A percentile compares a stretch with the other conserved stretches of the same genome.
phyloP scores from a whole-genome alignment of 1,140 invertebrate genomes.

The Drosophila rhopaloa region DNA sequence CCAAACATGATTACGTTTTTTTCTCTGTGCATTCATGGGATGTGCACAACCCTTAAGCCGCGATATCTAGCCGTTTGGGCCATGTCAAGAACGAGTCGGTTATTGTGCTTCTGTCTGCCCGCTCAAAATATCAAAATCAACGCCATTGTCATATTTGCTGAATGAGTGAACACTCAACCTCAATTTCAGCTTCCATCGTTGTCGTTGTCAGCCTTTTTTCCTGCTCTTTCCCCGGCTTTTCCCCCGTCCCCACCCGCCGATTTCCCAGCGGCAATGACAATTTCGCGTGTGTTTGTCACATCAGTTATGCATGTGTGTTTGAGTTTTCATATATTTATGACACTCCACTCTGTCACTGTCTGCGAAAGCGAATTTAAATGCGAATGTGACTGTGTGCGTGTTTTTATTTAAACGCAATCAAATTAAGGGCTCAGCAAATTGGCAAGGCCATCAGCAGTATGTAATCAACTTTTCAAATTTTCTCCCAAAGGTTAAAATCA shows the following conservation, averaged over 20 bases:
- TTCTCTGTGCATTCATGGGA: conserved; percentile 6
- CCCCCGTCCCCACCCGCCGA: conserved; percentile 15
- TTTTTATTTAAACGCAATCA: conserved; percentile 81
- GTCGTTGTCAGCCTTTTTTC: conserved; percentile 37
- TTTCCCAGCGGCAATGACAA: conserved; percentile 64
- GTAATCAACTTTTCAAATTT: conserved; percentile 71
- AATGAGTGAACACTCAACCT: conserved; percentile 78
- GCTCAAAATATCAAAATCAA: conserved; percentile 66
- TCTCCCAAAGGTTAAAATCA: conserved; percentile 49
- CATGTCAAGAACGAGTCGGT: conserved; percentile 44
- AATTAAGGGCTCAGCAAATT: conserved; percentile 77
- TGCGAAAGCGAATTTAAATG: conserved; percentile 6
- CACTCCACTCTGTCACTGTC: conserved; percentile 78
- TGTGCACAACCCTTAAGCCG: conserved; percentile 51
- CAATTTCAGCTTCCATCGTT: conserved; percentile 65
- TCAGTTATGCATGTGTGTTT: conserved; percentile 70
- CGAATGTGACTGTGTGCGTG: conserved; percentile 42
- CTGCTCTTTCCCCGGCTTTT: conserved; percentile 3
- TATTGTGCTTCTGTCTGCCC: conserved; percentile 60
- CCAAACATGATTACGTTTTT: neutral
- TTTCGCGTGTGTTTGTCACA: conserved; percentile 81
- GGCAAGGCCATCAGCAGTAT: conserved; percentile 67
- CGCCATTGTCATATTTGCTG: conserved; percentile 72
- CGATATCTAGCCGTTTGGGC: conserved; percentile 55
- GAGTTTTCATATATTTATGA: conserved; percentile 61